Conservation (phyloP, 2,888 invertebrate species). For the Acleris holmiana region DNA sequence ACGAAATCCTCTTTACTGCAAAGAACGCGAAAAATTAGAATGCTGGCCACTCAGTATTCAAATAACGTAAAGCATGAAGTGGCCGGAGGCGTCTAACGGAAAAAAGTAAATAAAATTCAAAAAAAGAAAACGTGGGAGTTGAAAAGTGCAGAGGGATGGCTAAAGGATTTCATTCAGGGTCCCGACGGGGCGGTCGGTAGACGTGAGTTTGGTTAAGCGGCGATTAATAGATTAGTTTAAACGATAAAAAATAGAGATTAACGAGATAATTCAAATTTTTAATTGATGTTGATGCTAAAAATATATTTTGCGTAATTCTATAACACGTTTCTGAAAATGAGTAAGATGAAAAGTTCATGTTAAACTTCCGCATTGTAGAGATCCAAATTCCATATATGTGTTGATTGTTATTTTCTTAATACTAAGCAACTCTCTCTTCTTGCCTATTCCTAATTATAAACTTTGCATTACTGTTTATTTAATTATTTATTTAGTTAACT, state of each 20-base stretch:
- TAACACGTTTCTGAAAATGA: no score
- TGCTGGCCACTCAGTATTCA: constrained; percentile 35
- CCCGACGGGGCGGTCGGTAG: constrained; percentile 44
- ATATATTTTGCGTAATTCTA: no score
- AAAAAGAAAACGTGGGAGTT: constrained; percentile 52
- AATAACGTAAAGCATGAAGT: constrained; percentile 36
- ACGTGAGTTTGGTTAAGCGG: constrained; percentile 9
- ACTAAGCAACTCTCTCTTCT: no score
- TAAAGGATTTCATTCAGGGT: constrained; percentile 61
- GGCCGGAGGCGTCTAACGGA: constrained; percentile 34
- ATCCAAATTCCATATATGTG: no score
- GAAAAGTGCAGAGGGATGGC: constrained; percentile 65
- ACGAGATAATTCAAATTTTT: no score
- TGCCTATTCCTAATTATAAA: no score
- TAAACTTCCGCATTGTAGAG: no score
- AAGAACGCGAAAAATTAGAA: constrained; percentile 31
- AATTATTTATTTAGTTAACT: no score
- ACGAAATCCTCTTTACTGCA: constrained; percentile 14
- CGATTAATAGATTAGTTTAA: constrained; percentile 31
- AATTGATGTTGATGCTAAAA: no score
- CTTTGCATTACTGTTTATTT: no score
- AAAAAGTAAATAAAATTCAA: constrained; percentile 33
- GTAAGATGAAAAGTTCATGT: no score
- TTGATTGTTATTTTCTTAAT: no score
- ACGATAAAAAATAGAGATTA: background rate